phyloP scores from a whole-genome alignment of 1,140 invertebrate species.

The Choristoneura fumiferana region DNA sequence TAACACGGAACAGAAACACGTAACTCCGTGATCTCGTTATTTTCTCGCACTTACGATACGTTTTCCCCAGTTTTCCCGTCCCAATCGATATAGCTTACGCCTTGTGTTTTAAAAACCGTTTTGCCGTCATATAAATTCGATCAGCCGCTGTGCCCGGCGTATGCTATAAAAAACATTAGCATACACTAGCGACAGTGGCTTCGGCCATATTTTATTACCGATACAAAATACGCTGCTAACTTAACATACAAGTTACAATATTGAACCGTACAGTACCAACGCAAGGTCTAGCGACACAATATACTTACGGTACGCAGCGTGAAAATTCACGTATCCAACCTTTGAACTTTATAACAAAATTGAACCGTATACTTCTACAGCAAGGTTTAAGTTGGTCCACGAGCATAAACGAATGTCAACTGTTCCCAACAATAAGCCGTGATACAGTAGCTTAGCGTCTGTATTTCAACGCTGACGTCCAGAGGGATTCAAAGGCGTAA shows the following conservation, averaged over 20 bases:
- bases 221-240: slow-evolving; percentile 27
- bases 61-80: neutral
- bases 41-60: neutral
- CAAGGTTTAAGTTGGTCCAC: neutral
- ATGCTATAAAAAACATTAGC: slow-evolving; percentile 44
- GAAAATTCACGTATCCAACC: too few species aligned
- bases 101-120: slow-evolving; percentile 17
- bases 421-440: slow-evolving; percentile 33
- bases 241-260: too few species aligned
- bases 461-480: slow-evolving; percentile 32
- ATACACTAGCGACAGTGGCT: slow-evolving; percentile 33
- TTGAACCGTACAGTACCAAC: too few species aligned
- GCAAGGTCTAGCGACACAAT: too few species aligned
- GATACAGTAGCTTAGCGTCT: slow-evolving; percentile 24
- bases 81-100: neutral
- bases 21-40: slow-evolving; percentile 7
- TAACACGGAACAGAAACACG: neutral
- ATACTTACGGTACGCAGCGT: too few species aligned
- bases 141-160: slow-evolving; percentile 31
- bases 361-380: too few species aligned
- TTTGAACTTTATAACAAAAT: too few species aligned
- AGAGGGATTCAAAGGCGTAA: slow-evolving; percentile 33
- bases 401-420: slow-evolving; percentile 24
- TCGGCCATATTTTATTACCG: slow-evolving; percentile 31
- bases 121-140: slow-evolving; percentile 40